These are phyloP conservation scores for Lineus longissimus DNA, from an alignment of 1,140 invertebrate genomes.

Conservation along the genomic window DNA sequence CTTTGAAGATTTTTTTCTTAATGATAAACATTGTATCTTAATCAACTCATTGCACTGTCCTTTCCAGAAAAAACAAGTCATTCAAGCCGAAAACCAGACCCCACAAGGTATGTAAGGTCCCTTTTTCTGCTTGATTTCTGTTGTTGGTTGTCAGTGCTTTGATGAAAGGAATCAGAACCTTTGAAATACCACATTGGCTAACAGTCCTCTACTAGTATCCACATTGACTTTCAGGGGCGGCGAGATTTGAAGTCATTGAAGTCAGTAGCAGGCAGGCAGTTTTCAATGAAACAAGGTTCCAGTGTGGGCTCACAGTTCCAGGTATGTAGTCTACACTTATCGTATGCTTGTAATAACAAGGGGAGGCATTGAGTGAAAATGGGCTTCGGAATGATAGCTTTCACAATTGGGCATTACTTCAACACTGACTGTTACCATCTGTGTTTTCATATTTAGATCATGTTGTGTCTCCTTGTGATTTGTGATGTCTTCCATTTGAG, in stretches of 20 bases:
- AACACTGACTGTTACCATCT: too few species aligned
- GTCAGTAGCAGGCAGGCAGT: slow-evolving; percentile 65
- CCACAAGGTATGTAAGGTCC: slow-evolving; percentile 30
- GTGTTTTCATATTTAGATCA: neutral
- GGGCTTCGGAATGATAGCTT: too few species aligned
- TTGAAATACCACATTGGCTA: too few species aligned
- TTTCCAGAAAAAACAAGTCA: slow-evolving; percentile 82
- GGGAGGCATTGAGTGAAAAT: too few species aligned
- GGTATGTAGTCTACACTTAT: slow-evolving; percentile 26
- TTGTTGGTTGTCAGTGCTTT: neutral
- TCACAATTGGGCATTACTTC: too few species aligned
- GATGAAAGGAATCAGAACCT: too few species aligned
- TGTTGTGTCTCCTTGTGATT: neutral
- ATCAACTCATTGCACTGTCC: too few species aligned
- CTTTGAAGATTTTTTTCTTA: too few species aligned
- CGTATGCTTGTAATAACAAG: too few species aligned
- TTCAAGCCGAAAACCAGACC: slow-evolving; percentile 57
- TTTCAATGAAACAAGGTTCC: slow-evolving; percentile 30
- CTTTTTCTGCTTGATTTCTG: neutral
- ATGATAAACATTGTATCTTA: too few species aligned
- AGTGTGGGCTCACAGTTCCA: slow-evolving; percentile 89
- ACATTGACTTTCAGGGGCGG: slow-evolving; percentile 52
- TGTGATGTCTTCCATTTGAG: too few species aligned
- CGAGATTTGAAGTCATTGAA: slow-evolving; percentile 88
- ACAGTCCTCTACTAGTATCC: neutral